Evolutionary conservation across 1,140 invertebrate genomes (phyloP), one percentile per base, ranked within the genome.

Genomic region (Conus ventricosus): DNA sequence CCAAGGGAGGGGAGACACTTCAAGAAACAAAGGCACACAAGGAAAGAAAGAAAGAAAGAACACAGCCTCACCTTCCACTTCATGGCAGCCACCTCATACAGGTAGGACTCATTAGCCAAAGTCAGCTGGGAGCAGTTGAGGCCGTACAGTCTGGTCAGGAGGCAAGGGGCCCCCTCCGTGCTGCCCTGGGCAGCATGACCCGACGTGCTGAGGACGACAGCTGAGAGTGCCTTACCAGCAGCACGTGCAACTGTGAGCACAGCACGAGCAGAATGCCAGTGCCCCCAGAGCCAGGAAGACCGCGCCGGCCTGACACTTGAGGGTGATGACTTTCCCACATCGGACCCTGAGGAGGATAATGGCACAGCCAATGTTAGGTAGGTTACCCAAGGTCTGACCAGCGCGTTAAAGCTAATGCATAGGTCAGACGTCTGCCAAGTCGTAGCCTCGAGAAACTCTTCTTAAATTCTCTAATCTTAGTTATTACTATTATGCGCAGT

Each of bases 221-320:
- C 51, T 54, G 67, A 51, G 23, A 20, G 53, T n/a, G 17, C 17
- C 82, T 3, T 0, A 55, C 3, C 5, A 8, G 8, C 23, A 67
- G 55, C n/a, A 84, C 54, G 82, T 63, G 57, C 17, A 53, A 3
- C 82, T 84, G 82, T 23, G 57, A 25, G 55, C 82, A 84, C 57
- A 84, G 23, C 17, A 84, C 5, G 6, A 84, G 54, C 55, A 25
- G 0, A 11, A 63, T 27, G 5, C 54, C 23, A 3, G 57, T 25
- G 54, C 23, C 82, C 82, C 60, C 55, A 84, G 55, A 0, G 27
- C 23, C 6, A 67, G 8, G 55, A 84, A 67, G 54, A 55, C 57
- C n/a, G 27, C 23, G 20, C 51, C 25, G 5, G 82, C 55, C 57
- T 25, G 82, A 17, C 55, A 15, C n/a, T 54, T 81, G 80, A 53